Percentiles rank a stretch among this genome's conserved stretches.
Evolutionary conservation across 2,113 vertebrate genomes (phyloP).

Genomic region (Acanthochromis polyacanthus): DNA sequence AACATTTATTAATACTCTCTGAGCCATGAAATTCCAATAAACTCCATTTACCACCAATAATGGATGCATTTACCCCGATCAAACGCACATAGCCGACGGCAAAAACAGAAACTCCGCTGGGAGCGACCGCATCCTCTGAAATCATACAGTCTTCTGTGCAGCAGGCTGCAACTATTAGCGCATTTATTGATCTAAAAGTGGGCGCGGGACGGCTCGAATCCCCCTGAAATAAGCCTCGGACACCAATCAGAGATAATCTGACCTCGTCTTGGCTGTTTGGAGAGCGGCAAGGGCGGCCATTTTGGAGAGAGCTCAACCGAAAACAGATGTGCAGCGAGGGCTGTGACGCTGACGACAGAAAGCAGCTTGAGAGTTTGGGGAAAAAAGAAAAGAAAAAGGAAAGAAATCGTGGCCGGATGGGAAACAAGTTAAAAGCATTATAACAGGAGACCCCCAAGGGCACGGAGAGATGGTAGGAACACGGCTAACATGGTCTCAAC

Average conservation of each 20-base stretch:
- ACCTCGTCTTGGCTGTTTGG: conserved; percentile 14
- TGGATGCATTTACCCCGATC: conserved; percentile 38
- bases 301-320: conserved; percentile 14
- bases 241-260: conserved; percentile 9
- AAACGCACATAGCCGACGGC: conserved; percentile 19
- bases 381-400: too few species aligned
- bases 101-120: background rate
- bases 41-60: conserved; percentile 56
- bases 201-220: background rate
- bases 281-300: conserved; percentile 1
- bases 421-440: conserved; percentile 42
- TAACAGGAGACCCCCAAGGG: conserved; percentile 27
- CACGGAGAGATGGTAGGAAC: conserved; percentile 3
- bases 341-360: background rate
- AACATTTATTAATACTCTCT: conserved; percentile 65
- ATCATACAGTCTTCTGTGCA: background rate
- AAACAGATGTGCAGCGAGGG: conserved; percentile 39
- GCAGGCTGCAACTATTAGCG: conserved; percentile 21
- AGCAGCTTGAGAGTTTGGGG: background rate
- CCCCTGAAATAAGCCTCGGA: conserved; percentile 5
- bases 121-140: background rate
- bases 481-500: conserved; percentile 33
- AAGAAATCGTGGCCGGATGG: background rate
- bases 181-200: background rate
- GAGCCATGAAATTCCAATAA: conserved; percentile 72